Conservation (phyloP, 2,113 vertebrate genomes). For the Zingel zingel region DNA sequence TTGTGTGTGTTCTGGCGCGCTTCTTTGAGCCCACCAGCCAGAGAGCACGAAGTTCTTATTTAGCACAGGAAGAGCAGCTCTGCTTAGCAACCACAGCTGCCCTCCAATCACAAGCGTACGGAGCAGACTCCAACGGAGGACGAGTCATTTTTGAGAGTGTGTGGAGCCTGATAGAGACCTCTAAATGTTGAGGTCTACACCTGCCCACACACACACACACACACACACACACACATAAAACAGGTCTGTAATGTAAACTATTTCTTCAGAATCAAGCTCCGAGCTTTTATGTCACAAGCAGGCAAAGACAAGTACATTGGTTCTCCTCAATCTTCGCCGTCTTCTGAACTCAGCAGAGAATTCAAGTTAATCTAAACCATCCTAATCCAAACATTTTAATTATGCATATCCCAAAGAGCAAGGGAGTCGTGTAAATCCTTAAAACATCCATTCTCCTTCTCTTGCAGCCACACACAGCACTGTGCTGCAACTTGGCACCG, state of each 20-base stretch:
- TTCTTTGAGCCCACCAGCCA: conserved; percentile 84
- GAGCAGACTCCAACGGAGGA: conserved; percentile 78
- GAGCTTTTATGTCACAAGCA: conserved; percentile 30
- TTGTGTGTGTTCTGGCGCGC: conserved; percentile 71
- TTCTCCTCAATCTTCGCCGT: conserved; percentile 38
- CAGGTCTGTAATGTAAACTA: conserved; percentile 25
- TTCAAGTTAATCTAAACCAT: conserved; percentile 76
- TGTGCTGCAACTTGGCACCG: conserved; percentile 52
- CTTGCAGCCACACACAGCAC: conserved; percentile 39
- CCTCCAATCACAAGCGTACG: conserved; percentile 84
- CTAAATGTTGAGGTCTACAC: conserved; percentile 61
- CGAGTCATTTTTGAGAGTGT: conserved; percentile 64
- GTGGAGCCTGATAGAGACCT: conserved; percentile 71
- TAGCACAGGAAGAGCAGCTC: conserved; percentile 87
- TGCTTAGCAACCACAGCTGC: conserved; percentile 87
- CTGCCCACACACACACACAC: conserved; percentile 51
- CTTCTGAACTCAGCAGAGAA: conserved; percentile 59
- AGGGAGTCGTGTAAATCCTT: conserved; percentile 68
- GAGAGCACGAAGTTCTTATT: conserved; percentile 87
- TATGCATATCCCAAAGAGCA: conserved; percentile 78
- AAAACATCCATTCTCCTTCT: conserved; percentile 64
- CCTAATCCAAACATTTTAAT: conserved; percentile 81
- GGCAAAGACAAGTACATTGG: conserved; percentile 28
- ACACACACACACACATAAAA: conserved; percentile 47
- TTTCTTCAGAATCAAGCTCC: conserved; percentile 11